These are phyloP conservation scores for Diogma glabrata DNA, from an alignment of 2,888 invertebrate genomes.

Conservation along the genomic window DNA sequence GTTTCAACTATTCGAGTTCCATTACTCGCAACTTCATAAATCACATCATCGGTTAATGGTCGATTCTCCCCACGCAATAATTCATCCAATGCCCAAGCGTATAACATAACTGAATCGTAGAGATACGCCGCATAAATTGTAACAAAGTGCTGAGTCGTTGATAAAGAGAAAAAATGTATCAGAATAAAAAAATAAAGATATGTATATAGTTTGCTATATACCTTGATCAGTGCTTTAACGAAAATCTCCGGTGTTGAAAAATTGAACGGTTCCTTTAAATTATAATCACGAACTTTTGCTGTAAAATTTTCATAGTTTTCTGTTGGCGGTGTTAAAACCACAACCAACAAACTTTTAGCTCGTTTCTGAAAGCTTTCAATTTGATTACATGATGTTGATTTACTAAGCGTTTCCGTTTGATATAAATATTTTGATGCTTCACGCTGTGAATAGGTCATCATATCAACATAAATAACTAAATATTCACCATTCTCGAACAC, in stretches of 20 bases:
- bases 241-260: conserved; percentile 55
- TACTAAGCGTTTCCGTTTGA: conserved; percentile 46
- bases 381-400: conserved; percentile 47
- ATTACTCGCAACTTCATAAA: conserved; percentile 62
- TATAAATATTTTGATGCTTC: conserved; percentile 71
- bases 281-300: conserved; percentile 65
- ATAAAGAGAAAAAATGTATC: too few relatives aligned
- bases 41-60: conserved; percentile 46
- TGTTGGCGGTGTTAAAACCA: conserved; percentile 77
- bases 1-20: conserved; percentile 78
- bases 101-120: conserved; percentile 88
- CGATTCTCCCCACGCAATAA: conserved; percentile 48
- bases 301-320: conserved; percentile 64
- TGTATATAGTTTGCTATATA: too few relatives aligned
- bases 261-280: conserved; percentile 66
- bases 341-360: conserved; percentile 73
- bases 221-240: conserved; percentile 17
- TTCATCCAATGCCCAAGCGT: conserved; percentile 74
- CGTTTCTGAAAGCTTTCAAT: conserved; percentile 43
- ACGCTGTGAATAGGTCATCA: conserved; percentile 67
- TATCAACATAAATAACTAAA: conserved; percentile 89
- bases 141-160: too few relatives aligned
- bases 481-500: conserved; percentile 87
- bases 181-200: too few relatives aligned
- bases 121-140: conserved; percentile 87